These are phyloP conservation scores for Epinotia brunnichana DNA, from an alignment of 2,888 invertebrate genomes.

Conservation along the genomic window DNA sequence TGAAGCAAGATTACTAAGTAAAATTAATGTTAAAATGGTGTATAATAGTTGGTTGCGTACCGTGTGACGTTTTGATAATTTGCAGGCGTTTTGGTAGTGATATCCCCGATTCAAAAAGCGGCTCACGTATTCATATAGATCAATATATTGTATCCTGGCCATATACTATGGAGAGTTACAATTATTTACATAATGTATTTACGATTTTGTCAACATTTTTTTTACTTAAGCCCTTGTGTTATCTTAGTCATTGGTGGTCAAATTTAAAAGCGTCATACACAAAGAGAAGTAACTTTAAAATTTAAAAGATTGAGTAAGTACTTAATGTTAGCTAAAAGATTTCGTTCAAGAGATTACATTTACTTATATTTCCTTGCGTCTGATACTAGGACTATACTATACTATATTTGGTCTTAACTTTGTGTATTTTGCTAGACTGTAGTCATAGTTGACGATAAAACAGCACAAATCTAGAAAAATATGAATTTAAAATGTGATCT, in stretches of 20 bases:
- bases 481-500: constrained; percentile 31
- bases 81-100: constrained; percentile 35
- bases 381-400: too few relatives aligned
- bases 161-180: constrained; percentile 62
- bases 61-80: constrained; percentile 7
- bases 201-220: constrained; percentile 53
- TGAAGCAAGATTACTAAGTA: constrained; percentile 21
- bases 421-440: constrained; percentile 34
- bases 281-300: constrained; percentile 27
- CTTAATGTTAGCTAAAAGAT: constrained; percentile 26
- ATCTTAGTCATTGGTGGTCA: constrained; percentile 46
- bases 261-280: constrained; percentile 30
- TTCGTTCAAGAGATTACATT: neutral
- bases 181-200: constrained; percentile 58
- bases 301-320: constrained; percentile 27
- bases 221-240: constrained; percentile 56
- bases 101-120: constrained; percentile 40
- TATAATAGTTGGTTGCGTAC: neutral
- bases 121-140: constrained; percentile 26
- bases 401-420: constrained; percentile 28
- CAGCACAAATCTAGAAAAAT: constrained; percentile 11
- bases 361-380: neutral
- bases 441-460: constrained; percentile 24
- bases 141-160: constrained; percentile 61
- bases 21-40: constrained; percentile 21